These are phyloP conservation scores for Lates japonicus DNA, from an alignment of 2,797 vertebrate species.

Conservation along the genomic window DNA sequence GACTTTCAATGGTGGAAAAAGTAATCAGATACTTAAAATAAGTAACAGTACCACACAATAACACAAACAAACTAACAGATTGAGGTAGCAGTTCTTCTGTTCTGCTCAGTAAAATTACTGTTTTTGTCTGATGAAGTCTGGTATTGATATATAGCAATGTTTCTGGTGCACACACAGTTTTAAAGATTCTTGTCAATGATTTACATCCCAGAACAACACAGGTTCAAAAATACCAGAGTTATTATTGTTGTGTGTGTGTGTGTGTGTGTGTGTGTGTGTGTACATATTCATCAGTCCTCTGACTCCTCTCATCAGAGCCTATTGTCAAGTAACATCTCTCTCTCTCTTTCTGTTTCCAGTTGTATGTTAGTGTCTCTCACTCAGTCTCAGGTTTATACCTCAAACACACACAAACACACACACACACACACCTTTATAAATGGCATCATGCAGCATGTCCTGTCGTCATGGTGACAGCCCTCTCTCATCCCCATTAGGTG, in stretches of 20 bases:
- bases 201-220: too few relatives aligned
- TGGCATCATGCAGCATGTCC: conserved; percentile 26
- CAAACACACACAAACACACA: not conserved
- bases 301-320: conserved; percentile 9
- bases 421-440: conserved; percentile 19
- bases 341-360: not conserved
- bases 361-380: not conserved
- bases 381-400: not conserved
- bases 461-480: conserved; percentile 53
- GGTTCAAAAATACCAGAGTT: too few relatives aligned
- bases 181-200: too few relatives aligned
- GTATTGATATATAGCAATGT: too few relatives aligned
- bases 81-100: too few relatives aligned
- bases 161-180: too few relatives aligned
- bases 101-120: too few relatives aligned
- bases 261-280: conserved; percentile 7
- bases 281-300: conserved; percentile 19
- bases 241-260: not conserved
- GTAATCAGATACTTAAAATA: too few relatives aligned
- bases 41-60: too few relatives aligned
- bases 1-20: too few relatives aligned
- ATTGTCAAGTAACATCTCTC: not conserved
- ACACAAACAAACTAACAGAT: too few relatives aligned
- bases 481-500: conserved; percentile 18
- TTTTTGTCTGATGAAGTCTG: too few relatives aligned